A percentile compares a stretch with the other conserved stretches of the same genome.
Evolutionary conservation across 2,113 vertebrate species (phyloP).

Genomic region (Peucedramus taeniatus): DNA sequence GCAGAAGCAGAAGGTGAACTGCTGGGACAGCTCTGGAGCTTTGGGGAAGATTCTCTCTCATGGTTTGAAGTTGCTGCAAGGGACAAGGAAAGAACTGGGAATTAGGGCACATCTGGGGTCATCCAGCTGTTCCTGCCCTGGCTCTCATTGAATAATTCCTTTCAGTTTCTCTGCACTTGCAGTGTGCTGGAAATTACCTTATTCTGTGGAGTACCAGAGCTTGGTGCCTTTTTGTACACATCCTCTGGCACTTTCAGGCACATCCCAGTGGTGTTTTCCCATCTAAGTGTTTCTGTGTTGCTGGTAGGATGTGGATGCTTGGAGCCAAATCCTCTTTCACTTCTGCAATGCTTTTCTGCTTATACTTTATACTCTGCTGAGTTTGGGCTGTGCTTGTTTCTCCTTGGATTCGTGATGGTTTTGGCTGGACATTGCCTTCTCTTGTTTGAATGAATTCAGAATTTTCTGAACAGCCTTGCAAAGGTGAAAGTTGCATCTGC

Average conservation of each 20-base stretch:
- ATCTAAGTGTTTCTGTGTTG: not conserved
- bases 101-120: not conserved
- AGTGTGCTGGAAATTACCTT: not conserved
- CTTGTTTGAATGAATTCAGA: not conserved
- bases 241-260: not conserved
- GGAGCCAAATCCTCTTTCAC: not conserved
- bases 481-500: not conserved
- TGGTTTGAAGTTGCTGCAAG: not conserved
- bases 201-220: not conserved
- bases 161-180: not conserved
- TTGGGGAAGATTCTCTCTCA: not conserved
- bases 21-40: not conserved
- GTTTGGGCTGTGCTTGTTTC: not conserved
- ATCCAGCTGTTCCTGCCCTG: not conserved
- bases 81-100: not conserved
- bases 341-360: not conserved
- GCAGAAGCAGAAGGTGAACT: not conserved
- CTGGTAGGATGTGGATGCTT: not conserved
- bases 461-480: not conserved
- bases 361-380: accelerated
- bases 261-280: not conserved
- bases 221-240: not conserved
- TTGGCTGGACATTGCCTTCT: not conserved
- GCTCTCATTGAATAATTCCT: not conserved
- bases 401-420: not conserved